Evolutionary conservation across 1,140 invertebrate genomes (phyloP), one percentile per base, ranked within the genome.

Genomic region (Euura lappo): DNA sequence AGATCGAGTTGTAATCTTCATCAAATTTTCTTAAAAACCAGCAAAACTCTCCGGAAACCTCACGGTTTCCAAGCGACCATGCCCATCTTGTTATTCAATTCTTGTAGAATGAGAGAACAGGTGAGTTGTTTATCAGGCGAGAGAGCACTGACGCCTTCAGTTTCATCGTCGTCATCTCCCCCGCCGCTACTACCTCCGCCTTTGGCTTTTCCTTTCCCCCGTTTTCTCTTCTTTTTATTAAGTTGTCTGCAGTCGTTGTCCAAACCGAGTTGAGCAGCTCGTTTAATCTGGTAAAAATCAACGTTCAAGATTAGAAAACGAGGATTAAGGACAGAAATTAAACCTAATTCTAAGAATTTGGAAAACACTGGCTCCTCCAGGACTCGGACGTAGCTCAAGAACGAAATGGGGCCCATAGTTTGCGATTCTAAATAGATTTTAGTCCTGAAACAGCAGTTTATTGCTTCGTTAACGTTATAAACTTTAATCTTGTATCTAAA

Each of bases 81-180:
- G 44, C 87, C 83, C 88, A 94, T 91, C 86, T 94, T 94, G 65
- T 92, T 89, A 80, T 94, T 94, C 44, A 94, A 87, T 83, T 94
- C 93, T 71, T 90, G 89, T n/a, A 94, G 83, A 78, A 94, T 93
- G 8, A 93, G 87, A 3, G 89, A 88, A 79, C 89, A 91, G 8
- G 90, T 89, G 51, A 88, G 81, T 74, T 89, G 89, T 77, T 90
- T 91, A 75, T 91, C 90, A 13, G 87, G 86, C 47, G 88, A 86
- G 69, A 91, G 79, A 74, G 86, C 84, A 75, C 84, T 86, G 4
- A 89, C 85, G 7, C 87, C 83, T 73, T 91, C 90, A 80, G 88
- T 89, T 79, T 90, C 90, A 73, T 90, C 90, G 11, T 91, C 89
- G 11, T 90, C 90, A 74, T 90, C 90, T 45, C 88, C 87, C 51